Evolutionary conservation across 2,113 vertebrate genomes (phyloP), one percentile per base, ranked within the genome.

Genomic region (Heterotis niloticus): DNA sequence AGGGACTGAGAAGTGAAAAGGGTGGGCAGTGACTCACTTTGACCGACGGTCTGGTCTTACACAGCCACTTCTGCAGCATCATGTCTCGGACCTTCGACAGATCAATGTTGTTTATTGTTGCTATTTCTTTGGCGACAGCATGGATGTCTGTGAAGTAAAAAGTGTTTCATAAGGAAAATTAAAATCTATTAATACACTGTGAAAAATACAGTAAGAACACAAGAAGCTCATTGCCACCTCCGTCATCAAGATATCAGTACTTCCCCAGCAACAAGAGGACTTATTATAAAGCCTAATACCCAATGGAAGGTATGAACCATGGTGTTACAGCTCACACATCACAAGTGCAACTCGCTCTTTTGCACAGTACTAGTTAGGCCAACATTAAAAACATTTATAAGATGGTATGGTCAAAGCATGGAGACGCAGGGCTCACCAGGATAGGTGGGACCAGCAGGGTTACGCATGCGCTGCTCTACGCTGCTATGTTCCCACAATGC

Each of bases 41-140:
- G 57, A 87, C 81, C 12, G 90, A 90, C 0, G 83, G 82, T 0
- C 83, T 79, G 0, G 89, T 92, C 28, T 94, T 94, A 78, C 95
- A 98, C 67, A 99, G 91, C 96, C 96, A 99, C 69, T 96, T 96
- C 79, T 98, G 94, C 85, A 99, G 85, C 77, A 98, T 86, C 76
- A 92, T 91, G 76, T 94, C 94, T 79, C 93, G 90, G 44, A 97
- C 93, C 87, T 96, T 96, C 44, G 93, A 86, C 82, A 98, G 91
- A 78, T 97, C 94, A 82, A 98, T 82, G 13, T 90, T 85, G 72
- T 98, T 98, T 68, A 98, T 93, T 82, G 92, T 83, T 0, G 96
- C 94, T 52, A 98, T 95, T 87, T 98, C 95, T 83, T 91, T 95
- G 2, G 94, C 94, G 44, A 93, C 94, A 2, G 75, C 76, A 0